Evolutionary conservation across 2,113 vertebrate genomes (phyloP).

Genomic region (Peromyscus polionotus): DNA sequence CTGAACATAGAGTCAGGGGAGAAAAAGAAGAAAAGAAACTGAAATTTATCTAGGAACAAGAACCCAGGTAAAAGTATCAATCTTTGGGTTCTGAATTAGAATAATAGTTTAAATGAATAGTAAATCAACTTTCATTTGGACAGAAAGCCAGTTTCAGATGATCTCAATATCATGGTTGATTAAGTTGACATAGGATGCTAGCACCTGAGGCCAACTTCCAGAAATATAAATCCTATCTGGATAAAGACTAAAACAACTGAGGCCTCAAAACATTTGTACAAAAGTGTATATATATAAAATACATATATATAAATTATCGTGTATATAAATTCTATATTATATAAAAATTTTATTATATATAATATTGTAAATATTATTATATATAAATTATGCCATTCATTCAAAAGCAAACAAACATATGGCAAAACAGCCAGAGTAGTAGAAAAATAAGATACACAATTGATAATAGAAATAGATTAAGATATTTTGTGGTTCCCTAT

Average conservation of each 20-base stretch:
- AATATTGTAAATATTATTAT: too few relatives aligned
- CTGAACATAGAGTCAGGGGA: neutral
- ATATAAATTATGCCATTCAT: neutral
- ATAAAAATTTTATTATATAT: too few relatives aligned
- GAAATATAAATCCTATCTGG: slow-evolving; percentile 23
- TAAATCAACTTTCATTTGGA: slow-evolving; percentile 8
- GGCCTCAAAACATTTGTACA: neutral
- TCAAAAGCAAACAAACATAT: slow-evolving; percentile 21
- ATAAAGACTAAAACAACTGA: slow-evolving; percentile 17
- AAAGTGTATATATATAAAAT: neutral
- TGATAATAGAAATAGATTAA: slow-evolving; percentile 13
- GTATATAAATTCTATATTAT: neutral
- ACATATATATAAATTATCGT: neutral
- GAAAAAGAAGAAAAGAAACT: neutral
- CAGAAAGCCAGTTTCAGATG: slow-evolving; percentile 12
- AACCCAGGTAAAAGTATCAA: neutral
- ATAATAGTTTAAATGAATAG: slow-evolving; percentile 11
- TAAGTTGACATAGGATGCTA: slow-evolving; percentile 38
- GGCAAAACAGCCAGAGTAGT: slow-evolving; percentile 25
- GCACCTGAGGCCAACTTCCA: neutral
- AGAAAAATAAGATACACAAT: slow-evolving; percentile 41
- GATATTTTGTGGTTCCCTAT: neutral
- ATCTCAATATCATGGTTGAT: neutral
- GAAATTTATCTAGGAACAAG: slow-evolving; percentile 2
- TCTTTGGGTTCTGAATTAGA: neutral